Conservation (phyloP, 2,888 invertebrate species). For the Julus scandinavius region DNA sequence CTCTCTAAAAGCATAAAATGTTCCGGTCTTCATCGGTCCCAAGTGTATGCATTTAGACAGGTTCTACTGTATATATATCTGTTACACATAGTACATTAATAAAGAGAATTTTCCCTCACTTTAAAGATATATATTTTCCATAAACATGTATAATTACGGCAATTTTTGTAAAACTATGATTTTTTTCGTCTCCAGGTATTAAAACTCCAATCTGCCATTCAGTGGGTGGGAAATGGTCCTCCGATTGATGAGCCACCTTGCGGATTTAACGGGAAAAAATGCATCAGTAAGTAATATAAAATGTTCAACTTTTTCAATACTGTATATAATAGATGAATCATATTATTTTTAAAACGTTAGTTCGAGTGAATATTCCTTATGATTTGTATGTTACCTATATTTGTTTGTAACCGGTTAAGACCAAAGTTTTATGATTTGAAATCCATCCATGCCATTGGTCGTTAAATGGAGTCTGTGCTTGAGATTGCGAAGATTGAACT, state of each 20-base stretch:
- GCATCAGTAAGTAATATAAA: constrained; percentile 70
- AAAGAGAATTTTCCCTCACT: too few relatives aligned
- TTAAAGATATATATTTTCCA: too few relatives aligned
- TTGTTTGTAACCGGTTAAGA: too few relatives aligned
- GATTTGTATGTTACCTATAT: neutral
- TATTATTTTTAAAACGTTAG: neutral
- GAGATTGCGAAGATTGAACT: neutral
- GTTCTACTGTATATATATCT: too few relatives aligned
- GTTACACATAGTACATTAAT: too few relatives aligned
- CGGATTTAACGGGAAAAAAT: constrained; percentile 90
- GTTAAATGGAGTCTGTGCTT: neutral
- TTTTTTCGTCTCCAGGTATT: constrained; percentile 73
- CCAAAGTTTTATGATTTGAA: neutral
- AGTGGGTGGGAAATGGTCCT: constrained; percentile 80
- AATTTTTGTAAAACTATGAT: neutral
- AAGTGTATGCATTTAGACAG: too few relatives aligned
- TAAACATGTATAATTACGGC: too few relatives aligned
- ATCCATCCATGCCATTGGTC: neutral
- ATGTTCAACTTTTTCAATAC: neutral
- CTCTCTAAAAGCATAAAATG: too few relatives aligned
- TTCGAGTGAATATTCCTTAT: neutral
- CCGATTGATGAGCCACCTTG: constrained; percentile 88
- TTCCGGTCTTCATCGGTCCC: too few relatives aligned
- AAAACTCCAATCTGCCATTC: constrained; percentile 76
- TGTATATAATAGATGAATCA: too few relatives aligned